Conservation (phyloP, 2,797 vertebrate genomes). For the Siniperca undulata region DNA sequence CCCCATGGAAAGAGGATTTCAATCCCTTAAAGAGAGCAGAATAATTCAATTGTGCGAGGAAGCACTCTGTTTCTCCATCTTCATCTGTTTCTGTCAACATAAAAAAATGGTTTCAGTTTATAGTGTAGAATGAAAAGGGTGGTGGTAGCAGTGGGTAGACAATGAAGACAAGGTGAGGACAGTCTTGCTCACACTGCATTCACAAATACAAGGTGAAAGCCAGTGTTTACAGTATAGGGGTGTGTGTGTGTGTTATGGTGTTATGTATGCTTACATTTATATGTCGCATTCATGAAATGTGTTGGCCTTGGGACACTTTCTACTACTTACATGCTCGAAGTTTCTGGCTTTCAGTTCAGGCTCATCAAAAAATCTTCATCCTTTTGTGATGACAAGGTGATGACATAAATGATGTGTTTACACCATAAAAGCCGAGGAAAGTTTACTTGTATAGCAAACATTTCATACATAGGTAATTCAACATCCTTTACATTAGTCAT, state of each 20-base stretch:
- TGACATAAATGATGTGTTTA: background rate
- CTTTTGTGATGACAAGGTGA: background rate
- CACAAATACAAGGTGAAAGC: background rate
- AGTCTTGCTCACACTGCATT: background rate
- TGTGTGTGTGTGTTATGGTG: too few relatives aligned
- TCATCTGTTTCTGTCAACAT: background rate
- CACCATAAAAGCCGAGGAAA: background rate
- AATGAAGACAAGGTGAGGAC: constrained; percentile 5
- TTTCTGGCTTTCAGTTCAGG: background rate
- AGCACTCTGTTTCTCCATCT: too few relatives aligned
- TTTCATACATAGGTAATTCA: background rate
- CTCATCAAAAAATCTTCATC: background rate
- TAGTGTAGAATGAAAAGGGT: background rate
- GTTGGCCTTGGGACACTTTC: background rate
- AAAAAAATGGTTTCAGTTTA: background rate
- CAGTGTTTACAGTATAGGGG: background rate
- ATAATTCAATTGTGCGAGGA: background rate
- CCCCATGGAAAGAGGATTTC: background rate
- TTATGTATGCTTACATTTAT: background rate
- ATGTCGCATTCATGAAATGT: background rate
- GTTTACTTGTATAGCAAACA: background rate
- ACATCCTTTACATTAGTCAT: background rate
- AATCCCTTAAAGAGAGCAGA: background rate
- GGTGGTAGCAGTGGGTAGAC: background rate
- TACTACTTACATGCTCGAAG: too few relatives aligned